phyloP scores from a whole-genome alignment of 1,140 invertebrate species.

The Tenebrio molitor region DNA sequence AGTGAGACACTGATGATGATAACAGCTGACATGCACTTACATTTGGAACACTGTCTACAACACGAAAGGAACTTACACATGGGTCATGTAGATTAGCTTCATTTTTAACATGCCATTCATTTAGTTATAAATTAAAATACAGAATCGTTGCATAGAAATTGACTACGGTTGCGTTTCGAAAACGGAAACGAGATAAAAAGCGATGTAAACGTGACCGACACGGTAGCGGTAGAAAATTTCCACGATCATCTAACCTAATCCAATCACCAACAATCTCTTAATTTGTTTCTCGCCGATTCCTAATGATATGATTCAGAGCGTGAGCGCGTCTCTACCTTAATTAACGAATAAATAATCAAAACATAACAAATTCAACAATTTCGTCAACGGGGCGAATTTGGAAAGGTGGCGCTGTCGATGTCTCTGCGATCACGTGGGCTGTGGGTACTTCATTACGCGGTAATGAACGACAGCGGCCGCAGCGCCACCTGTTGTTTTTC shows the following conservation, averaged over 20 bases:
- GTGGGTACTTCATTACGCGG: not conserved
- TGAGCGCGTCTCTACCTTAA: not conserved
- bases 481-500: no score
- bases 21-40: conserved; percentile 12
- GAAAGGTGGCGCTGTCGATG: no score
- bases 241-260: conserved; percentile 12
- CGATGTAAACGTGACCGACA: not conserved
- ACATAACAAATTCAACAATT: conserved; percentile 22
- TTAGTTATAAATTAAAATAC: conserved; percentile 1
- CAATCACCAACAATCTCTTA: conserved; percentile 39
- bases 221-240: conserved; percentile 21
- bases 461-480: not conserved
- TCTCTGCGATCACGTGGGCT: no score
- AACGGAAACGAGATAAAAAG: no score
- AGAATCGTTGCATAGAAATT: conserved; percentile 43
- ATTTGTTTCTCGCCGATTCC: no score
- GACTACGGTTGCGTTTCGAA: conserved; percentile 35
- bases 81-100: not conserved
- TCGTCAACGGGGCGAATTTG: not conserved
- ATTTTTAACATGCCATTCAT: conserved; percentile 15
- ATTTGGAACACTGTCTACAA: conserved; percentile 22
- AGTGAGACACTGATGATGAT: conserved; percentile 19
- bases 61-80: conserved; percentile 31
- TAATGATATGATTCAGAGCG: conserved; percentile 25
- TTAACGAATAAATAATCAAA: conserved; percentile 8